Evolutionary conservation across 2,888 invertebrate genomes (phyloP), one percentile per base, ranked within the genome.

Genomic region (Acrobasis repandana): DNA sequence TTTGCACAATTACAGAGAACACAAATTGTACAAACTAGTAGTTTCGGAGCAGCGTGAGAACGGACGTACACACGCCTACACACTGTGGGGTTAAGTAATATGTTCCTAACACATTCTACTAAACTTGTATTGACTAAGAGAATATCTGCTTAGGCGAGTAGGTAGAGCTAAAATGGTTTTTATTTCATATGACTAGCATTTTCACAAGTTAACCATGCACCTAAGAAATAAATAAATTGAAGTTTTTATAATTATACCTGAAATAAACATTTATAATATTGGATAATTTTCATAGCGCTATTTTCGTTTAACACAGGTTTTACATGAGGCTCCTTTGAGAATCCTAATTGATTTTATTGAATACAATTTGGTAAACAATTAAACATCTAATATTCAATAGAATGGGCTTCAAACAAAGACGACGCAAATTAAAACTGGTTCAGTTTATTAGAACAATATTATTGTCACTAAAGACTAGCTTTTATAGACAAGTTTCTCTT

Each of bases 1-100:
- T 50, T 50, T 36, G 49, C 18, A 14, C 38, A 10, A 14, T 1
- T 10, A 15, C 54, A 9, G 36, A 36, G 18, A 49, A 58, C n/a
- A 58, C 58, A 58, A 46, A 57, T 56, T 47, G 56, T 58, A 33
- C 48, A 49, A 48, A 48, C 58, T 20, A 38, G 49, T 49, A 47
- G 46, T 58, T 56, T 54, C 54, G 54, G 38, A 38, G 8, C 38
- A 14, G 18, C 54, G 54, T 54, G 54, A 20, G 54, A 54, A 54
- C 38, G 20, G 18, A 54, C 38, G 43, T 38, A 38, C 54, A 38
- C 38, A 54, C 54, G 20, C 54, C 54, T 34, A 54, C 54, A 15
- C 52, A 36, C 38, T 38, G 54, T 54, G 54, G 54, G 54, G 20
- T 54, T 11, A 18, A 36, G 38, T 38, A 38, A 54, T 50, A 50